Evolutionary conservation across 2,797 vertebrate genomes (phyloP), one percentile per base, ranked within the genome.

Genomic region (Salarias fasciatus): DNA sequence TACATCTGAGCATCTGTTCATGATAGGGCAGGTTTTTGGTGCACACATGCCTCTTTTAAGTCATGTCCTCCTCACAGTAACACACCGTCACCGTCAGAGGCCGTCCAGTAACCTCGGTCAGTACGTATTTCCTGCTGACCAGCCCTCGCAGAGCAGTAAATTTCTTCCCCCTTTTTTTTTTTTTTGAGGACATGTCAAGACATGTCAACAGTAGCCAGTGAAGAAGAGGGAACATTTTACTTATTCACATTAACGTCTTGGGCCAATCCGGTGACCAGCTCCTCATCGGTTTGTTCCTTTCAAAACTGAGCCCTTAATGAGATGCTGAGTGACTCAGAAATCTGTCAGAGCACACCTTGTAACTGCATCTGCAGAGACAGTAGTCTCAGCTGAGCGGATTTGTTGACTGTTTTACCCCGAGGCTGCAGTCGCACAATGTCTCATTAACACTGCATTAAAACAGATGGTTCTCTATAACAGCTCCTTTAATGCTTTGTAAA

Each of bases 261-360:
- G 50, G 43, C 62, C 63, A 77, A 80, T 46, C 38, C 79, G 72
- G 72, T 49, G 29, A 64, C 53, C 72, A 61, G 52, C 50, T 74
- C 58, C 66, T 78, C 53, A 41, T 8, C 42, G 52, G 52, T 68
- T 35, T 13, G 38, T 4, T 13, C 59, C 40, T 43, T 36, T 31
- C n/a, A 51, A 53, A 45, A 55, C 15, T 46, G 15, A 54, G 47
- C 55, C 46, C 40, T 44, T 36, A 45, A 74, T 60, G 24, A 13
- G 60, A 62, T 45, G 33, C 46, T 60, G 63, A 72, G 43, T 68
- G 64, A 75, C 60, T 66, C 37, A 31, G n/a, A 52, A 37, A 63
- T 61, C 69, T 57, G 62, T 63, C 57, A 53, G 38, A 58, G 14
- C 64, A 35, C 28, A 66, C 68, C 18, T 29, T 53, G 28, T 36